A percentile compares a stretch with the other conserved stretches of the same genome.
Conservation (phyloP, 1,140 invertebrate genomes). For the Nomia melanderi region DNA sequence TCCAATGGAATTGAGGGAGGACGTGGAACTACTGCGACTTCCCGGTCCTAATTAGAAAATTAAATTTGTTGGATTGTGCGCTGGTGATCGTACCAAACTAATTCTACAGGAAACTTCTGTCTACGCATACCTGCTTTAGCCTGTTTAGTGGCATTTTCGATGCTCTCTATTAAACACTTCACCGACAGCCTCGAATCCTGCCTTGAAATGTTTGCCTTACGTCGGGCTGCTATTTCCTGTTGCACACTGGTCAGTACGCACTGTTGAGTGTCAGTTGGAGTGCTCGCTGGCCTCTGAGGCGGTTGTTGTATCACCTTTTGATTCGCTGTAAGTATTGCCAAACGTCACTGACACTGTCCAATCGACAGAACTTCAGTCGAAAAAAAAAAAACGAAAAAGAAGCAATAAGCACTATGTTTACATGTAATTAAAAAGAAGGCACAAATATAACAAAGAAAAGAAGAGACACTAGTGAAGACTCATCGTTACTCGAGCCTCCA, state of each 20-base stretch:
- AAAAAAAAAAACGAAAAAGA: conserved; percentile 32
- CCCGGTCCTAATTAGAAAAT: conserved; percentile 70
- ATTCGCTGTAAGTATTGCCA: conserved; percentile 70
- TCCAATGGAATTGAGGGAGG: conserved; percentile 82
- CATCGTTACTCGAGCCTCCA: background rate
- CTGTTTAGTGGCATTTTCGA: conserved; percentile 93
- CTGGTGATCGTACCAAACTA: too few relatives aligned
- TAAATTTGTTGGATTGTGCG: conserved; percentile 8
- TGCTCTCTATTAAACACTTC: conserved; percentile 93
- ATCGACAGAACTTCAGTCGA: too few relatives aligned
- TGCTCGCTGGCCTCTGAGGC: conserved; percentile 66
- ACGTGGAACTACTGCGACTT: conserved; percentile 82
- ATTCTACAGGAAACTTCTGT: too few relatives aligned
- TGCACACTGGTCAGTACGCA: conserved; percentile 81
- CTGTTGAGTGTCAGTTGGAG: conserved; percentile 80
- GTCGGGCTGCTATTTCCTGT: conserved; percentile 82
- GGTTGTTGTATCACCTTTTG: conserved; percentile 72
- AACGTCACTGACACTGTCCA: background rate
- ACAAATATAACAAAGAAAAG: conserved; percentile 31
- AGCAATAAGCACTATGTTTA: conserved; percentile 48
- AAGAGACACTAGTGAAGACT: conserved; percentile 13
- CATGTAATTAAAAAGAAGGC: conserved; percentile 53
- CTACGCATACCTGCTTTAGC: conserved; percentile 84
- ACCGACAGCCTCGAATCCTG: conserved; percentile 92
- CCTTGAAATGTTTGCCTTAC: conserved; percentile 83